Conservation (phyloP, 2,113 vertebrate species). For the Chascanopsetta lugubris region DNA sequence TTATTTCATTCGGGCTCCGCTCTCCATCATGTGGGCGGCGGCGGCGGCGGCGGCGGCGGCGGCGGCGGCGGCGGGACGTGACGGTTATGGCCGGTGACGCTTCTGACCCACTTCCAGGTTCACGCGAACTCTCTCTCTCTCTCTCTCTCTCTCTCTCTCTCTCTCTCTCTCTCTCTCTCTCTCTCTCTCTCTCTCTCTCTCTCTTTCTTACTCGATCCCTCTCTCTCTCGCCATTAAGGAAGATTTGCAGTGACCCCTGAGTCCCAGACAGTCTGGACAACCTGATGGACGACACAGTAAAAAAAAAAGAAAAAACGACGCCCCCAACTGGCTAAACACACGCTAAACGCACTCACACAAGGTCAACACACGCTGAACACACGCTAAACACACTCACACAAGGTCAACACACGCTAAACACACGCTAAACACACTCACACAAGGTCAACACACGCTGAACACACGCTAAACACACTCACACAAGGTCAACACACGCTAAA, state of each 20-base stretch:
- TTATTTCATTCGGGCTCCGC: conserved; percentile 61
- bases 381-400: no score
- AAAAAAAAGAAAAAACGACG: no score
- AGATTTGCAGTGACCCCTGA: conserved; percentile 16
- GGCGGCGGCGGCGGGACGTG: no score
- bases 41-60: no score
- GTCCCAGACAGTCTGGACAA: not conserved
- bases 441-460: no score
- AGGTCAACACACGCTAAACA: no score
- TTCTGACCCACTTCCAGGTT: conserved; percentile 62
- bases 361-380: no score
- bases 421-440: no score
- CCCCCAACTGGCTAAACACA: no score
- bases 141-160: conserved; percentile 18
- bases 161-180: conserved; percentile 21
- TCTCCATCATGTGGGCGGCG: conserved; percentile 61
- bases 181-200: conserved; percentile 23
- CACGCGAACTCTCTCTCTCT: conserved; percentile 50
- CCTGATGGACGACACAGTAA: conserved; percentile 7
- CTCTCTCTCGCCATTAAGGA: conserved; percentile 8
- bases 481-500: no score
- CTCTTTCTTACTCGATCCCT: conserved; percentile 24
- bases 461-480: no score
- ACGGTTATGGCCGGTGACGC: conserved; percentile 61
- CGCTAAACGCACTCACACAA: no score